These are phyloP conservation scores for Zaprionus inermis DNA, from an alignment of 1,140 invertebrate genomes.

Conservation along the genomic window DNA sequence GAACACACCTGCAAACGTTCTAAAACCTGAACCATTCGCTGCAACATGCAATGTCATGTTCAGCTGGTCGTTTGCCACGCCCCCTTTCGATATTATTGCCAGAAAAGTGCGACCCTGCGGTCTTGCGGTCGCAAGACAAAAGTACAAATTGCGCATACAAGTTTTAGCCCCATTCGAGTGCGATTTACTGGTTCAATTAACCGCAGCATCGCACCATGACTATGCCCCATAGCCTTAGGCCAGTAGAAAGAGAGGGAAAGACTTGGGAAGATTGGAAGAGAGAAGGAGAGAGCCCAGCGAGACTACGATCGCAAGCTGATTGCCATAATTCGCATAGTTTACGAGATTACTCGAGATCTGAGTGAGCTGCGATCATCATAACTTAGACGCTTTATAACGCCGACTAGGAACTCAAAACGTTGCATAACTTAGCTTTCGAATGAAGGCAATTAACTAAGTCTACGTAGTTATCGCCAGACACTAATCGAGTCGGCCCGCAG, in stretches of 20 bases:
- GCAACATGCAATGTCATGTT: slow-evolving; percentile 25
- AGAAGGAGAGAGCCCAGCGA: background rate
- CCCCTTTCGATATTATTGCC: slow-evolving; percentile 22
- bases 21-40: background rate
- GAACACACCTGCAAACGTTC: slow-evolving; percentile 7
- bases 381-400: slow-evolving; percentile 61
- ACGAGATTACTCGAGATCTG: slow-evolving; percentile 58
- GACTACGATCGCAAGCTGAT: slow-evolving; percentile 29
- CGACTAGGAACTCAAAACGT: slow-evolving; percentile 38
- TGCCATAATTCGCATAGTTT: slow-evolving; percentile 72
- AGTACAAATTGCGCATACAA: slow-evolving; percentile 37
- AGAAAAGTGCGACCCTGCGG: slow-evolving; percentile 35
- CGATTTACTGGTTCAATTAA: slow-evolving; percentile 79
- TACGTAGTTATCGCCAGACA: slow-evolving; percentile 29
- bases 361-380: slow-evolving; percentile 52
- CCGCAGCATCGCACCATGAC: slow-evolving; percentile 31
- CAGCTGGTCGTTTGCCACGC: slow-evolving; percentile 25
- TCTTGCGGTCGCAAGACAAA: slow-evolving; percentile 14
- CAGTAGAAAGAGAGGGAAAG: background rate
- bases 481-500: slow-evolving; percentile 20
- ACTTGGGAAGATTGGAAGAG: background rate
- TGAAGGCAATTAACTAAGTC: slow-evolving; percentile 68
- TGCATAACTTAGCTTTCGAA: slow-evolving; percentile 65
- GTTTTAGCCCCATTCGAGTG: slow-evolving; percentile 10
- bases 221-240: slow-evolving; percentile 55